A percentile compares a stretch with the other conserved stretches of the same genome.
Evolutionary conservation across 1,140 invertebrate genomes (phyloP).

Genomic region (Alviniconcha marisindica): DNA sequence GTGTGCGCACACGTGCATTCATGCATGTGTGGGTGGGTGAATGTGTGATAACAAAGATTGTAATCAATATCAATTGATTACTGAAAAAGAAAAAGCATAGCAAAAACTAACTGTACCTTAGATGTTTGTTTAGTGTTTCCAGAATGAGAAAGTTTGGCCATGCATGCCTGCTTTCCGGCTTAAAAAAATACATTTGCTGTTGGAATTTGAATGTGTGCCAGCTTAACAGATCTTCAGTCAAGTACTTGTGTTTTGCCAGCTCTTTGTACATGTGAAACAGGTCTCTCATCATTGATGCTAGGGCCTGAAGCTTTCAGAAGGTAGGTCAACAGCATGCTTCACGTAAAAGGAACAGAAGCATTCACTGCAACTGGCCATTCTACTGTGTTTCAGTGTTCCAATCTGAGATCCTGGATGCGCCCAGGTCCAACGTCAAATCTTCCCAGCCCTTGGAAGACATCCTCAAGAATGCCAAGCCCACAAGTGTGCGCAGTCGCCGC

Average conservation of each 20-base stretch:
- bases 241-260: neutral
- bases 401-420: slow-evolving; percentile 59
- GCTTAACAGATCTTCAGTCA: no score
- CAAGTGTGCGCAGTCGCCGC: slow-evolving; percentile 51
- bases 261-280: no score
- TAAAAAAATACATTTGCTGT: no score
- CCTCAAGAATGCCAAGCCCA: slow-evolving; percentile 67
- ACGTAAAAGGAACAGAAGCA: no score
- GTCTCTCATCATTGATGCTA: no score
- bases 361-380: no score
- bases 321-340: no score
- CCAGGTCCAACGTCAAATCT: slow-evolving; percentile 52
- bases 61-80: neutral
- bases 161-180: no score
- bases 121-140: neutral
- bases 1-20: slow-evolving; percentile 3
- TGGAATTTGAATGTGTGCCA: no score
- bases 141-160: no score
- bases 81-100: neutral
- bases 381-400: slow-evolving; percentile 61
- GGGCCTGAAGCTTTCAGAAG: no score
- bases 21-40: neutral
- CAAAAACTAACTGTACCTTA: neutral
- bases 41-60: no score
- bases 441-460: slow-evolving; percentile 70